Evolutionary conservation across 2,113 vertebrate species (phyloP), one percentile per base, ranked within the genome.

Genomic region (Ploceus nigricollis): DNA sequence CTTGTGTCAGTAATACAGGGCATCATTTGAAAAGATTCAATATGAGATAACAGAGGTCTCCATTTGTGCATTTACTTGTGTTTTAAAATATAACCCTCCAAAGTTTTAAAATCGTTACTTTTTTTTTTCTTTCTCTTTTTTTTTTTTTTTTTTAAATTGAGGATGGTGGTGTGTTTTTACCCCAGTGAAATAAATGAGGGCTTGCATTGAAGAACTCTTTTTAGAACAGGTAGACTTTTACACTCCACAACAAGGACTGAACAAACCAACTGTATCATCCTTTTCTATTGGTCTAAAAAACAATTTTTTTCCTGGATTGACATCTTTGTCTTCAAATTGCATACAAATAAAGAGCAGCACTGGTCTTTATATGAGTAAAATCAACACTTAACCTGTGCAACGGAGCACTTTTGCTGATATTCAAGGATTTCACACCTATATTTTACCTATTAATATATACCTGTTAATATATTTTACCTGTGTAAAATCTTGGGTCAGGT

Each of bases 321-420:
- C 22, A 60, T 11, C 1, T 72, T 90, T 56, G 10, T 78, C 27
- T 78, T 54, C 25, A 85, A 78, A 56, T 24, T 39, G 1, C 33
- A 6, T 44, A 54, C 21, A 85, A 77, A 68, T 44, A 58, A 68
- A 48, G 12, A 35, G 5, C 64, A 19, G n/a, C 16, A 44, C 10
- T 54, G 16, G 12, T 63, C 10, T 33, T 66, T 39, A 12, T 30
- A 13, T 21, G 10, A 60, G 11, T 40, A 42, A 68, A 86, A 54
- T 56, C 33, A 73, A 30, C 9, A 53, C 16, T 61, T 71, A 44
- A 22, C 4, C 11, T 33, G 13, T 65, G 28, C 7, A 42, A 17
- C 0, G 0, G 10, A 63, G 10, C 6, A 40, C 18, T 63, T 87
- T 31, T 60, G 9, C 13, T 42, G 8, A 37, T 56, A 35, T 40